Evolutionary conservation across 2,113 vertebrate genomes (phyloP).

Genomic region (Paracanthobrama guichenoti): DNA sequence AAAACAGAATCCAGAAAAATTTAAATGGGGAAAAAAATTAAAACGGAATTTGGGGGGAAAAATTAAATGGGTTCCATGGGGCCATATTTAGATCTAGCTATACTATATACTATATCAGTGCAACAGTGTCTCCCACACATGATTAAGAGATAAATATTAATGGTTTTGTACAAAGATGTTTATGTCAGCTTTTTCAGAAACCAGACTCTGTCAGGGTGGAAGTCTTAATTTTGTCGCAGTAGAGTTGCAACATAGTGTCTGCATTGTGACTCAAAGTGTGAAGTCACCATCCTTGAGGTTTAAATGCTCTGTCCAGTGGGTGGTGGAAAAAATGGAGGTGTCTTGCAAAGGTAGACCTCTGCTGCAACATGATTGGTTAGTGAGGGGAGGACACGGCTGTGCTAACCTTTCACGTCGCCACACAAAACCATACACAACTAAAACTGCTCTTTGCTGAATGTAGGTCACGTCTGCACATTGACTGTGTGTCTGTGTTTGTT

Average conservation of each 20-base stretch:
- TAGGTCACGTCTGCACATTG: background rate
- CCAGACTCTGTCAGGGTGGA: background rate
- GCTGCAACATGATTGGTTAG: background rate
- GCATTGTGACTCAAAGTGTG: slow-evolving; percentile 18
- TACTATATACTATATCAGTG: background rate
- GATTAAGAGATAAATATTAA: background rate
- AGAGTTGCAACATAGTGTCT: background rate
- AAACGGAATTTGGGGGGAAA: too few species aligned
- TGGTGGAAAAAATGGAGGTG: slow-evolving; percentile 55
- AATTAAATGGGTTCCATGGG: too few species aligned
- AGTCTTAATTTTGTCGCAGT: background rate
- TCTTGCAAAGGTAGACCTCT: slow-evolving; percentile 28
- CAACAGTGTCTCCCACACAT: background rate
- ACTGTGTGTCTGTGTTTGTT: background rate
- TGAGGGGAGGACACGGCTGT: background rate
- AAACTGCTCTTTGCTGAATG: background rate
- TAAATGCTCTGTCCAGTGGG: slow-evolving; percentile 7
- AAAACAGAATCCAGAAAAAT: too few species aligned
- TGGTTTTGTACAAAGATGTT: background rate
- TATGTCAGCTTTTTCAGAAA: background rate
- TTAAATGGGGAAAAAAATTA: too few species aligned
- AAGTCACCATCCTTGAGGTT: background rate
- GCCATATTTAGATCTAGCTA: background rate
- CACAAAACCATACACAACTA: background rate
- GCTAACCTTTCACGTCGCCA: slow-evolving; percentile 24